Base-by-base conservation (phyloP, 1,140 invertebrate genomes). In the Sitophilus oryzae region DNA sequence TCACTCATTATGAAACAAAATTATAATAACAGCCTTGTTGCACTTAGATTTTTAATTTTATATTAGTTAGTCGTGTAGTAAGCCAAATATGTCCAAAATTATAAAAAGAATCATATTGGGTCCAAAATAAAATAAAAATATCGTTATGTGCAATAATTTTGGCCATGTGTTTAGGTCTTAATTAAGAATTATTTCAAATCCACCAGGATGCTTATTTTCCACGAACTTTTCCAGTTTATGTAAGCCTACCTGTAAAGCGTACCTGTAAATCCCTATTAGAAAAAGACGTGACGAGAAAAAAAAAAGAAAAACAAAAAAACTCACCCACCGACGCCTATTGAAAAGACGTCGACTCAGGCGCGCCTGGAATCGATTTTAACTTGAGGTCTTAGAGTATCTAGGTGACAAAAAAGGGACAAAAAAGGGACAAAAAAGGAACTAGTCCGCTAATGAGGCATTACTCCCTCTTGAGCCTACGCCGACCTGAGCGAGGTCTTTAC, bases 361-460 rank as follows among this genome's bases (percentile, higher is more conserved):
- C 48, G 48, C 56, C n/a, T 43, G 36, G 50, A 47, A 64, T 63
- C 56, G 61, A 63, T 63, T 63, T 61, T 59, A 61, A 58, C 61
- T 63, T 51, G 52, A 63, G 55, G 52, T 48, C 43, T 21, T 51
- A 51, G 38, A 59, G 53, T 52, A 60, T 53, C 48, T 56, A 60
- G 54, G 50, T 60, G 53, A 52, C 52, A 62, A 60, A 60, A 61
- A 63, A 47, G 41, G 46, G 42, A 41, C 38, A 49, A 61, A 60
- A 58, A 55, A 51, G 19, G n/a, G 47, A 61, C 44, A 61, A 60
- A 58, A 55, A 51, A 19, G n/a, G 47, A 61, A 58, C 51, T 52
- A 51, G 58, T 59, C 59, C 49, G 56, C 63, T 65, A 65, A 65
- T 65, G 60, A 65, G 63, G 62, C 63, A 65, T 65, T 62, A 65